A percentile compares a stretch with the other conserved stretches of the same genome.
Evolutionary conservation across 2,113 vertebrate genomes (phyloP).

Genomic region (Gasterosteus nipponicus): DNA sequence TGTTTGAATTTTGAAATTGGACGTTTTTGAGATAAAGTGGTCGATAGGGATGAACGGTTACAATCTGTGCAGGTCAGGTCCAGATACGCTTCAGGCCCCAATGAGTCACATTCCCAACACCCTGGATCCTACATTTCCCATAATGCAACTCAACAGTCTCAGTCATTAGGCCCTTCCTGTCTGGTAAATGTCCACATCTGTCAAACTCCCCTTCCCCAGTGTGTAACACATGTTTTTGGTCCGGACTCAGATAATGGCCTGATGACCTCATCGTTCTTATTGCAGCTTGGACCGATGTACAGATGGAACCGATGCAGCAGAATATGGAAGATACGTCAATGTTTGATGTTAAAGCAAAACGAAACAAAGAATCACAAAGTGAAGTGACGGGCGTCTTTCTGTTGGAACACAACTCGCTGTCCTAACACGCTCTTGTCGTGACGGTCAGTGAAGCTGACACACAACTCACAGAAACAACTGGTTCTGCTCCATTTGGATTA

Average conservation of each 20-base stretch:
- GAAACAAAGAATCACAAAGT: neutral
- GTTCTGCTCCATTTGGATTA: neutral
- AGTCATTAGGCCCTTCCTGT: neutral
- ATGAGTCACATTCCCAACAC: neutral
- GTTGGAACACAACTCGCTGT: conserved; percentile 5
- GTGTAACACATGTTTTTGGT: neutral
- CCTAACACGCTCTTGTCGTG: neutral
- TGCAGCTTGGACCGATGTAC: neutral
- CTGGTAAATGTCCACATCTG: neutral
- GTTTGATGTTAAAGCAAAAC: neutral
- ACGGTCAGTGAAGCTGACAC: conserved; percentile 9
- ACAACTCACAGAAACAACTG: conserved; percentile 13
- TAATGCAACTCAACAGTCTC: neutral
- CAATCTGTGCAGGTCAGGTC: neutral
- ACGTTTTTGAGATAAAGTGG: neutral
- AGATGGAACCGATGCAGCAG: neutral
- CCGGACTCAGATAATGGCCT: neutral
- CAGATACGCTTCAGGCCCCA: neutral
- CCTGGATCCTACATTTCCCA: neutral
- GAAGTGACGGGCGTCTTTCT: neutral
- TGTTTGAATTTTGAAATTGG: neutral
- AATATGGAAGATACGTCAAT: neutral
- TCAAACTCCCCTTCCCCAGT: neutral
- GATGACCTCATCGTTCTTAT: neutral
- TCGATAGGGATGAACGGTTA: neutral